Evolutionary conservation across 2,888 invertebrate species (phyloP), one percentile per base, ranked within the genome.

Genomic region (Clistopyga incitator): DNA sequence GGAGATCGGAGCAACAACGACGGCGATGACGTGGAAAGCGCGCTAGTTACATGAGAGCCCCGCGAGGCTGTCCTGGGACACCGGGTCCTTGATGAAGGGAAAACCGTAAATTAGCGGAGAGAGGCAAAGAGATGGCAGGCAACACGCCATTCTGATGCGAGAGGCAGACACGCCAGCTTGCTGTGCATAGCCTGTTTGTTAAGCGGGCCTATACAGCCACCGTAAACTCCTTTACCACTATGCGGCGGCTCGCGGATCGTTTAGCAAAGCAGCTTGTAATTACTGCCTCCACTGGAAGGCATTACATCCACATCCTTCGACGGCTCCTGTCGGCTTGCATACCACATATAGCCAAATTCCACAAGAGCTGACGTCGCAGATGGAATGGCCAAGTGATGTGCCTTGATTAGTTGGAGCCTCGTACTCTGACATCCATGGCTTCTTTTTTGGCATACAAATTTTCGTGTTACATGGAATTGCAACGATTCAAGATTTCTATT

Each of bases 231-330:
- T 72, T 78, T 64, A 34, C 29, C 77, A 34, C 61, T 20, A 45
- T 45, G 56, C 38, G 34, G 10, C 64, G 67, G 61, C 83, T 77
- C 72, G 76, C 77, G 61, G 81, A 68, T 75, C 78, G 78, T 81
- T 84, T 78, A 78, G 59, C 78, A 81, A 84, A 84, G 81, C 78
- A 81, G 78, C 75, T 78, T 78, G 78, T 84, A 81, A 84, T 84
- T 84, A 78, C 70, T 68, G 77, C 45, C 72, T 74, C 76, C 42
- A 34, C 68, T 25, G 34, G 72, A 15, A 29, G 23, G 45, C 72
- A 54, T 79, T 78, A 50, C 65, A 65, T 72, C 18, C 70, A 65
- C 67, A 68, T 76, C 80, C 50, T 79, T 82, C 79, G 65, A 70
- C 76, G 23, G 23, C 8, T 79, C 59, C 67, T 72, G 50, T 34